Evolutionary conservation across 2,113 vertebrate species (phyloP), one percentile per base, ranked within the genome.

Genomic region (Bungarus multicinctus): DNA sequence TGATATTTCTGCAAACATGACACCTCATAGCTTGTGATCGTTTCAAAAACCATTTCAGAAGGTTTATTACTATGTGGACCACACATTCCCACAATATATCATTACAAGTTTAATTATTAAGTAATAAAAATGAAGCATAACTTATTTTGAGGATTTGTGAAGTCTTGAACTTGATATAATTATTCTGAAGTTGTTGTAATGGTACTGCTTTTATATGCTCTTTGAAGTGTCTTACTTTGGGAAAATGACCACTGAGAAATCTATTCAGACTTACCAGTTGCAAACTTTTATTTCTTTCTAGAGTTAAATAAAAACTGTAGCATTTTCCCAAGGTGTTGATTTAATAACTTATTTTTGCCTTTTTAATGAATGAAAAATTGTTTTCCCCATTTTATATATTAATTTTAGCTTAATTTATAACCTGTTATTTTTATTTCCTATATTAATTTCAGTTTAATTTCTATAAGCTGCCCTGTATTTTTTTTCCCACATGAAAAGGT

Each of bases 121-220:
- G 3, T 92, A n/a, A 58, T 50, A 34, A 14, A 22, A 87, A 58
- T 58, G 23, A 86, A 81, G 74, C 18, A 81, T 81, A 81, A 69
- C n/a, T 52, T 90, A 30, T 47, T 90, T 52, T 90, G 45, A 90
- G 60, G 47, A 69, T 90, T 69, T 90, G 58, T 69, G 89, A 90
- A 30, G 52, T 90, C 64, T 74, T 81, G 54, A n/a, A 50, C 27
- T 50, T 30, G 27, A 10, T 85, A 60, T 50, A 43, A 53, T 25
- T 39, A 91, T 39, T 85, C 22, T 39, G 10, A 34, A 43, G 23
- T 53, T 54, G 25, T 27, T 39, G 39, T 85, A 23, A 25, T 39
- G 69, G 39, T 39, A 39, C 6, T 39, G 5, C 34, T 81, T 81
- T 34, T 81, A 81, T 43, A 9, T 43, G 7, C 7, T 64, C 43